phyloP scores from a whole-genome alignment of 2,113 vertebrate species.

The Condylura cristata region DNA sequence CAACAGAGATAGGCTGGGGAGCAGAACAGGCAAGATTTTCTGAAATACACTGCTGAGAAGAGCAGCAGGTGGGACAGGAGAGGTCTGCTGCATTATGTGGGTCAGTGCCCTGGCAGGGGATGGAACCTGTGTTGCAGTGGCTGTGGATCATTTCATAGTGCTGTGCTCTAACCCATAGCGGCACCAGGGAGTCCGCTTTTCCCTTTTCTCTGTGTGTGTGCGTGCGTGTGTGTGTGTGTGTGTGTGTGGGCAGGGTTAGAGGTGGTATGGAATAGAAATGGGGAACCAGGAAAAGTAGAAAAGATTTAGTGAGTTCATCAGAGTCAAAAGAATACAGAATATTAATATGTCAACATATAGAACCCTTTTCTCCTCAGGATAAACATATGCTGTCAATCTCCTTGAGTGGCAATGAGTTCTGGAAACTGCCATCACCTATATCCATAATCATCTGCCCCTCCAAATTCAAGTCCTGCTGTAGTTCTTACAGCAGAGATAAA shows the following conservation, averaged over 20 bases:
- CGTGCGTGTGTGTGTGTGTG: neutral
- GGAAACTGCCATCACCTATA: neutral
- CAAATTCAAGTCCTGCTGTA: conserved; percentile 21
- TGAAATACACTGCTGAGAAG: too few relatives aligned
- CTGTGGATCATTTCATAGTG: too few relatives aligned
- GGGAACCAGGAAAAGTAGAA: neutral
- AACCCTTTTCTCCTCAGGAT: neutral
- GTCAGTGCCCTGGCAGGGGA: too few relatives aligned
- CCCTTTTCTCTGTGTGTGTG: too few relatives aligned
- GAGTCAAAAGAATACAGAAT: neutral
- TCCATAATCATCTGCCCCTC: neutral
- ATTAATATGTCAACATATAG: neutral
- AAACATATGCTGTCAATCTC: neutral
- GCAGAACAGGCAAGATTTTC: too few relatives aligned
- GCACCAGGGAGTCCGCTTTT: too few relatives aligned
- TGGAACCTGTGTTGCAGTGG: too few relatives aligned
- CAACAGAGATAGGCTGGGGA: too few relatives aligned
- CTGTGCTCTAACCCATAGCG: too few relatives aligned
- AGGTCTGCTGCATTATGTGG: too few relatives aligned
- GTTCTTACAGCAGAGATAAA: conserved; percentile 28
- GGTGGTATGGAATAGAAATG: neutral
- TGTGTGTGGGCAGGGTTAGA: neutral
- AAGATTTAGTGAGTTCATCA: conserved; percentile 12
- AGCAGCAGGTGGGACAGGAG: too few relatives aligned
- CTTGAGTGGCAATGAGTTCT: neutral